Conservation (phyloP, 2,797 vertebrate genomes). For the Galagoides demidoff region DNA sequence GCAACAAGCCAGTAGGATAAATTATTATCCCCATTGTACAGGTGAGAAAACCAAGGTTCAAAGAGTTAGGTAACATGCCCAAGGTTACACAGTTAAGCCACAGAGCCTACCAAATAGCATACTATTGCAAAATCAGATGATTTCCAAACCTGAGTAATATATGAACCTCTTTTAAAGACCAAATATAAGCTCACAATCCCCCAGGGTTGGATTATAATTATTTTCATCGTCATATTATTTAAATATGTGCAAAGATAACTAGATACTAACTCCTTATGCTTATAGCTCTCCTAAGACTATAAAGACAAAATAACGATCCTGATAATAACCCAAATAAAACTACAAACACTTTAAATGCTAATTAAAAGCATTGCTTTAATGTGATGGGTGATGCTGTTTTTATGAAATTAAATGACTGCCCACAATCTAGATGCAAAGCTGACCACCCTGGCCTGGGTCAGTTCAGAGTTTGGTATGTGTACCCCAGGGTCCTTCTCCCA, state of each 20-base stretch:
- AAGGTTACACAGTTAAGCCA: background rate
- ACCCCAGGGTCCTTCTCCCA: background rate
- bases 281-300: slow-evolving; percentile 60
- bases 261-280: slow-evolving; percentile 66
- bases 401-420: background rate
- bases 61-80: background rate
- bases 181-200: slow-evolving; percentile 24
- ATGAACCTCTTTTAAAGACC: slow-evolving; percentile 32
- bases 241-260: slow-evolving; percentile 63
- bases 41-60: slow-evolving; percentile 17
- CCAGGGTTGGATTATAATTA: slow-evolving; percentile 23
- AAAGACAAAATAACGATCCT: slow-evolving; percentile 57
- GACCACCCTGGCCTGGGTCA: background rate
- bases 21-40: background rate
- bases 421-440: background rate
- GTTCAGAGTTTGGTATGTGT: background rate
- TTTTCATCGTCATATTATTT: slow-evolving; percentile 65
- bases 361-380: slow-evolving; percentile 33
- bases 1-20: background rate
- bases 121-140: background rate
- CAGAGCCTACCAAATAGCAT: background rate
- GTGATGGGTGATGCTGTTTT: background rate
- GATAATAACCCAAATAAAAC: slow-evolving; percentile 60
- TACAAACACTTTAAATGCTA: slow-evolving; percentile 64
- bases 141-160: background rate